Evolutionary conservation across 2,797 vertebrate genomes (phyloP).

Genomic region (Ctenopoma kingsleyae): DNA sequence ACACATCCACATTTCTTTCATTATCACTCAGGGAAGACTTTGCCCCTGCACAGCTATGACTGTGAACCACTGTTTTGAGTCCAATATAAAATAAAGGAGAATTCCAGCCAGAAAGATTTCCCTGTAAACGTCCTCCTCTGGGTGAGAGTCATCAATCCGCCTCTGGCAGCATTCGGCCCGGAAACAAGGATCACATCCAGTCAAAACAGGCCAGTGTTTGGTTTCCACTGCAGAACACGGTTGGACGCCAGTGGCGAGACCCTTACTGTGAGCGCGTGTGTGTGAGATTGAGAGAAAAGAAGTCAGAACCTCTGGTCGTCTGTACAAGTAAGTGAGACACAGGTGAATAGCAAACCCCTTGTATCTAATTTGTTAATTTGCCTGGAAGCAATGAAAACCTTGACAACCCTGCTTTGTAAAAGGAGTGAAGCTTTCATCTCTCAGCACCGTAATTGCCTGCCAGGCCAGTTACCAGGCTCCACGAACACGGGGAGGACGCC

Average conservation of each 20-base stretch:
- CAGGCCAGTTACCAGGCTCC: slow-evolving; percentile 50
- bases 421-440: slow-evolving; percentile 73
- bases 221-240: slow-evolving; percentile 79
- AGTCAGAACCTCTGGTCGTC: slow-evolving; percentile 45
- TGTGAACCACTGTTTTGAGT: slow-evolving; percentile 60
- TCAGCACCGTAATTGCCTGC: slow-evolving; percentile 54
- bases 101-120: slow-evolving; percentile 73
- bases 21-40: slow-evolving; percentile 74
- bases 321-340: slow-evolving; percentile 49
- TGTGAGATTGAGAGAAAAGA: slow-evolving; percentile 21
- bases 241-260: slow-evolving; percentile 72
- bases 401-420: slow-evolving; percentile 46
- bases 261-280: slow-evolving; percentile 51
- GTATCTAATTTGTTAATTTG: slow-evolving; percentile 75
- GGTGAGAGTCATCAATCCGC: slow-evolving; percentile 78
- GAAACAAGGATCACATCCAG: slow-evolving; percentile 82
- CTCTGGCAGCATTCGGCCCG: slow-evolving; percentile 72
- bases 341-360: slow-evolving; percentile 65
- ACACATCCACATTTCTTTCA: slow-evolving; percentile 62
- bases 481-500: slow-evolving; percentile 53
- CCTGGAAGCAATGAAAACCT: slow-evolving; percentile 63
- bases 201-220: slow-evolving; percentile 82
- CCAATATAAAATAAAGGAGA: slow-evolving; percentile 62
- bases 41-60: slow-evolving; percentile 56
- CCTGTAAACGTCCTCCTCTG: slow-evolving; percentile 76